Base-by-base conservation (phyloP, 1,140 invertebrate species). In the Tetragonula clypearis region DNA sequence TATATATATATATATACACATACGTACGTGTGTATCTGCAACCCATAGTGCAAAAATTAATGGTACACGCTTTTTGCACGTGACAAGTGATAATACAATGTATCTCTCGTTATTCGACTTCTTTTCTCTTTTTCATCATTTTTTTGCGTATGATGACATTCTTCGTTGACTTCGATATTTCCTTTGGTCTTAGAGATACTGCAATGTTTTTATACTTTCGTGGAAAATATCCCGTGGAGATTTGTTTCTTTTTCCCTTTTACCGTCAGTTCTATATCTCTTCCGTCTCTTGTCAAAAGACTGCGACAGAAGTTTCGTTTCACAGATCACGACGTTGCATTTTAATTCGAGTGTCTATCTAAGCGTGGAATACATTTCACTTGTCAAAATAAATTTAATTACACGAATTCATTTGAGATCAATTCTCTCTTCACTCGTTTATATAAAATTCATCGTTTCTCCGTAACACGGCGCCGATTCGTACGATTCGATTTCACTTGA, bases 61-160 rank as follows among this genome's bases (percentile, higher is more conserved):
- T 49, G 26, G 8, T 66, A 9, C 53, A 79, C 65, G 53, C 53
- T n/a, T 79, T 69, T 79, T n/a, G 9, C 65, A 69, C 30, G 65
- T 56, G 78, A 79, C 9, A 12, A 66, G 41, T 75, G 17, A 35
- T 56, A 12, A 30, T 76, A 21, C 56, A 60, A 58, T 26, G n/a
- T 58, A 60, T 58, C 12, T 30, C 23, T 11, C n/a, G 26, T 56
- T 30, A 41, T 17, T 49, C 23, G 17, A 68, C 17, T 35, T 30
- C 19, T 35, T 17, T 17, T 17, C 35, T 8, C n/a, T 19, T 30
- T 5, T 14, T 26, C 5, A 9, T 68, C 1, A 15, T 41, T 26
- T 26, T 60, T 66, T 26, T 26, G n/a, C n/a, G n/a, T n/a, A n/a
- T n/a, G n/a, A n/a, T n/a, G n/a, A n/a, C 23, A 23, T 4, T n/a